Evolutionary conservation across 2,888 invertebrate species (phyloP), one percentile per base, ranked within the genome.

Genomic region (Epinotia nisella): DNA sequence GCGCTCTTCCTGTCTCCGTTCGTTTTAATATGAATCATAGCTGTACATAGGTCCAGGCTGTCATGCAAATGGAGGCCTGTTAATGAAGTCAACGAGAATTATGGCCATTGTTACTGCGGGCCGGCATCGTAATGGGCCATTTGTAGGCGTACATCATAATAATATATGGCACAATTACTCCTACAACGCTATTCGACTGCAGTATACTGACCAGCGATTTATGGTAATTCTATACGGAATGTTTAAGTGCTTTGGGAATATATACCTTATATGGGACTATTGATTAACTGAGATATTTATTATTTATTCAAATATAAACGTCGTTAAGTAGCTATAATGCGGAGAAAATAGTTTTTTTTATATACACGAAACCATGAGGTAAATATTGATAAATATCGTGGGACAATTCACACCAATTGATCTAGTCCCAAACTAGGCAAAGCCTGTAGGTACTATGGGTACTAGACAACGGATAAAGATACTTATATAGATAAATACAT

Each of bases 61-160:
- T 91, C 92, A 92, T 92, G 92, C 92, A 93, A 93, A 93, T 93
- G 92, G 92, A 90, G 88, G 92, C 89, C 92, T 92, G 92, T 90
- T 92, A 93, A 93, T 93, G 93, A 93, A 93, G 92, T 88, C 90
- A 87, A 88, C 85, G 89, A 92, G 93, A 93, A 92, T 92, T 93
- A 93, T 93, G 88, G 91, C 84, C 88, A 89, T 92, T 92, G 93
- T 92, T 91, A 91, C 86, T 89, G 92, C 91, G 87, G 87, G 87
- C 87, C 87, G 85, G 87, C 85, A 83, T 82, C 84, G 84, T 88
- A 92, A 93, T 92, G 87, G 92, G 85, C 92, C 90, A 90, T 93
- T 89, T 87, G 88, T 86, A 88, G 85, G 86, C 90, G 87, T 92
- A 88, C 85, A 92, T 92, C 91, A 91, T 90, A 85, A 86, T 91